Conservation (phyloP, 2,113 vertebrate species). For the Pao palembangensis region DNA sequence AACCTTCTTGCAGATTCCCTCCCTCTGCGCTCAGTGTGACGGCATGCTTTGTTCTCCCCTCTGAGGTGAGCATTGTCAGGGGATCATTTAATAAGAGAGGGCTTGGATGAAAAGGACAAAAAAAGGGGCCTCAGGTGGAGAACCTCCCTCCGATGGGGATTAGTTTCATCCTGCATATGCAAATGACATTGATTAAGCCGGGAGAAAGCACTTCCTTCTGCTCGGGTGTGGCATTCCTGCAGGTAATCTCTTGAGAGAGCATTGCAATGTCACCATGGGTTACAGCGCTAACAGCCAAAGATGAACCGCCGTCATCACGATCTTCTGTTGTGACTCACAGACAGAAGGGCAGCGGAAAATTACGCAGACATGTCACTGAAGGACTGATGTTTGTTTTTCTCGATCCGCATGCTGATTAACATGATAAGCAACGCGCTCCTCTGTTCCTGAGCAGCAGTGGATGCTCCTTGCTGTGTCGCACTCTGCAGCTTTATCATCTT, state of each 20-base stretch:
- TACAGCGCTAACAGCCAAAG: constrained; percentile 53
- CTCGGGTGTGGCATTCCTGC: constrained; percentile 45
- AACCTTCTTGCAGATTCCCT: constrained; percentile 49
- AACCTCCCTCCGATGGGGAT: constrained; percentile 60
- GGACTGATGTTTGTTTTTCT: constrained; percentile 62
- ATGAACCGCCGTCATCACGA: constrained; percentile 52
- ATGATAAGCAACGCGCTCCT: constrained; percentile 29
- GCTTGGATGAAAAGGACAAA: constrained; percentile 50
- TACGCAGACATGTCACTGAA: constrained; percentile 46
- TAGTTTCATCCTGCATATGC: constrained; percentile 65
- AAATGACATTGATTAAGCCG: constrained; percentile 63
- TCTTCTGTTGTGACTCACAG: constrained; percentile 47
- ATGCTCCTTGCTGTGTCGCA: constrained; percentile 27
- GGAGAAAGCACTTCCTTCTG: constrained; percentile 25
- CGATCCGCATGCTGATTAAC: constrained; percentile 57
- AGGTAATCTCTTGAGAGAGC: constrained; percentile 50
- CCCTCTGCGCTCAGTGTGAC: constrained; percentile 24
- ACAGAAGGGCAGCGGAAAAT: constrained; percentile 37
- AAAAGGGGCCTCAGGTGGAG: constrained; percentile 54
- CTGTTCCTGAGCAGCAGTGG: constrained; percentile 38
- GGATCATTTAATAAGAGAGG: constrained; percentile 55
- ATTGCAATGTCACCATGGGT: constrained; percentile 43
- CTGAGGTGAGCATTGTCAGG: constrained; percentile 58
- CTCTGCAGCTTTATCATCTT: constrained; percentile 48
- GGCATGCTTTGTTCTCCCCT: constrained; percentile 45